A percentile compares a stretch with the other conserved stretches of the same genome.
Conservation (phyloP, 2,797 vertebrate species). For the Cirrhinus mrigala region DNA sequence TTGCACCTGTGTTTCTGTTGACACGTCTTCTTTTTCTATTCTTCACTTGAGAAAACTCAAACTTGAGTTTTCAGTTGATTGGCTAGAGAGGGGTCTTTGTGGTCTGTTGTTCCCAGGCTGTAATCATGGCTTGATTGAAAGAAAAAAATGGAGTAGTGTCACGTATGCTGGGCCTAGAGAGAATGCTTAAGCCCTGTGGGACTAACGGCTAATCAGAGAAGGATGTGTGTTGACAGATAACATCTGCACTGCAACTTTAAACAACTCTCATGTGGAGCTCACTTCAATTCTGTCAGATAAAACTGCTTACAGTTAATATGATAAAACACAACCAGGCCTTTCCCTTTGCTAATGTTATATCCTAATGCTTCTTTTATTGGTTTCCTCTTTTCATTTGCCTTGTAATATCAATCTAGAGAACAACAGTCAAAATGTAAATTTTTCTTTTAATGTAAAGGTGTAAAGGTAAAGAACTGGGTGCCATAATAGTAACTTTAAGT, state of each 20-base stretch:
- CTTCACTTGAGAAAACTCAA: neutral
- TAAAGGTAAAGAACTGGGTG: neutral
- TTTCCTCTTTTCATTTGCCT: constrained; percentile 3
- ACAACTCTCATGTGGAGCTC: constrained; percentile 3
- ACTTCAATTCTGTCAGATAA: neutral
- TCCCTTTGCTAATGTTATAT: neutral
- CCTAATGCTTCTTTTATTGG: constrained; percentile 9
- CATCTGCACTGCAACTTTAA: constrained; percentile 30
- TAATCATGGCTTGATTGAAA: constrained; percentile 54
- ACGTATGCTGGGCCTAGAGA: constrained; percentile 4
- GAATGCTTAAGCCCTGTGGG: constrained; percentile 14
- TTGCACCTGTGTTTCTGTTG: constrained; percentile 25
- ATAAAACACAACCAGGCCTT: neutral
- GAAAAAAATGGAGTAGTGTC: constrained; percentile 30
- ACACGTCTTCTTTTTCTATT: constrained; percentile 2
- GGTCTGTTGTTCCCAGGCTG: constrained; percentile 27
- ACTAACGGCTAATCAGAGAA: constrained; percentile 32
- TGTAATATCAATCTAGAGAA: neutral
- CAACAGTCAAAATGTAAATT: neutral
- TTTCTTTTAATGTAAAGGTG: neutral
- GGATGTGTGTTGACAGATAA: constrained; percentile 27
- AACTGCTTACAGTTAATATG: neutral
- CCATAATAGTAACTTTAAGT: neutral
- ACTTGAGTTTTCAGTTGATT: constrained; percentile 28
- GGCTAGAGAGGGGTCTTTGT: constrained; percentile 31